Base-by-base conservation (phyloP, 1,140 invertebrate species). In the Hylyphantes graminicola region DNA sequence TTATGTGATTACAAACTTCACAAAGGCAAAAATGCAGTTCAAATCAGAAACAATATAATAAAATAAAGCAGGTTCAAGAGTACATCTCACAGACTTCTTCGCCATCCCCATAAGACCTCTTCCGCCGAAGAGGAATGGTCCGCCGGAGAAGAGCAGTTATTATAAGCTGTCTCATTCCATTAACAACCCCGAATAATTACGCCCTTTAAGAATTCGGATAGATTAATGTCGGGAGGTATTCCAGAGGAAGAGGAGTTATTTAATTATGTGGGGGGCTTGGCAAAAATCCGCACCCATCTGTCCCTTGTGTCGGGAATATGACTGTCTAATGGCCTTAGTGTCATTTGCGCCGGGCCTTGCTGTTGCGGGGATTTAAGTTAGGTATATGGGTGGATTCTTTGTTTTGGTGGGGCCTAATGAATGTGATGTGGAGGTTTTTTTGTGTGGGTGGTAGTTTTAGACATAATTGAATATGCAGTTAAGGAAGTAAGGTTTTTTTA, bases 91-190 rank as follows among this genome's bases (percentile, higher is more conserved):
- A 35, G 1, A 1, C 35, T 35, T 35, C 57, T 61, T 61, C 57
- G 6, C 17, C 57, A 61, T 61, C 57, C 12, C 57, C 57, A 17
- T 17, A 61, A 61, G 12, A 61, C 6, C 57, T 12, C 57, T 17
- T 61, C 12, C 57, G 57, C 57, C 57, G 35, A 35, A 35, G 35
- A 35, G 35, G 35, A 35, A 35, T 35, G 35, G 35, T 35, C 35
- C 35, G 5, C 35, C 35, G 35, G 35, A 35, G 35, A 35, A 35
- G 35, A 35, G 61, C 75, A 50, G 59, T 65, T 78, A 65, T 78
- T 78, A 54, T 65, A 65, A 64, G 61, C 48, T 78, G 76, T 67
- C 76, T 78, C 76, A 78, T 65, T 78, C 76, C 76, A 78, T 78
- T 78, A 78, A 65, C 72, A 68, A n/a, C 61, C 59, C 61, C 11